These are phyloP conservation scores for Scortum barcoo DNA, from an alignment of 2,113 vertebrate genomes.

Conservation along the genomic window DNA sequence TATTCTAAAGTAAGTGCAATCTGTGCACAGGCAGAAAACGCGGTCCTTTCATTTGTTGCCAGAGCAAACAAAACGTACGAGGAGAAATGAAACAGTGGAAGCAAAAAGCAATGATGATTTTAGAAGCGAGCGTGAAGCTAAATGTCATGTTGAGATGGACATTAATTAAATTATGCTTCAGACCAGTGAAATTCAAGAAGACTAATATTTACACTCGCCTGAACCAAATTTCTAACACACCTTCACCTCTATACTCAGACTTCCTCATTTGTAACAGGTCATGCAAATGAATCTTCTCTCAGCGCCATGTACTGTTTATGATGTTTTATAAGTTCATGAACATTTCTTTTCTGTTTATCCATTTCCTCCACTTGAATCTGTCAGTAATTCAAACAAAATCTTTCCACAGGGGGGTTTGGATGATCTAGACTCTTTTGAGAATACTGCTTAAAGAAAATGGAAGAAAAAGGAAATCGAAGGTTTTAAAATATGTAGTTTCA, in stretches of 20 bases:
- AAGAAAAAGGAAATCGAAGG: background rate
- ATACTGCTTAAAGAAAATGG: too few relatives aligned
- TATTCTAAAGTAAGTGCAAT: background rate
- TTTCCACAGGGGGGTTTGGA: background rate
- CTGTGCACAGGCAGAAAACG: background rate
- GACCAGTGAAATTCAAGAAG: background rate
- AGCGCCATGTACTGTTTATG: background rate
- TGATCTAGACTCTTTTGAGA: background rate
- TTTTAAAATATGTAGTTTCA: conserved; percentile 4
- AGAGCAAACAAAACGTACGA: background rate
- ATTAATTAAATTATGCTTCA: background rate
- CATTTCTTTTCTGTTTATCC: background rate
- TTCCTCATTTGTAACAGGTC: too few relatives aligned
- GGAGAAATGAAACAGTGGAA: background rate
- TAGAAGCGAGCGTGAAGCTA: background rate
- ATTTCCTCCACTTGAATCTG: background rate
- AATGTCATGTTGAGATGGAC: background rate
- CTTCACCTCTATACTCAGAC: background rate
- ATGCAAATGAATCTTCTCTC: background rate
- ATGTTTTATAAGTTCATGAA: background rate
- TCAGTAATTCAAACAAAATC: background rate
- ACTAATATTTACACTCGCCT: background rate
- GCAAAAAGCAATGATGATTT: background rate
- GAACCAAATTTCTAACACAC: background rate
- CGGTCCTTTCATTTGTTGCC: background rate